Base-by-base conservation (phyloP, 2,797 vertebrate genomes). In the Otolemur crassicaudatus region DNA sequence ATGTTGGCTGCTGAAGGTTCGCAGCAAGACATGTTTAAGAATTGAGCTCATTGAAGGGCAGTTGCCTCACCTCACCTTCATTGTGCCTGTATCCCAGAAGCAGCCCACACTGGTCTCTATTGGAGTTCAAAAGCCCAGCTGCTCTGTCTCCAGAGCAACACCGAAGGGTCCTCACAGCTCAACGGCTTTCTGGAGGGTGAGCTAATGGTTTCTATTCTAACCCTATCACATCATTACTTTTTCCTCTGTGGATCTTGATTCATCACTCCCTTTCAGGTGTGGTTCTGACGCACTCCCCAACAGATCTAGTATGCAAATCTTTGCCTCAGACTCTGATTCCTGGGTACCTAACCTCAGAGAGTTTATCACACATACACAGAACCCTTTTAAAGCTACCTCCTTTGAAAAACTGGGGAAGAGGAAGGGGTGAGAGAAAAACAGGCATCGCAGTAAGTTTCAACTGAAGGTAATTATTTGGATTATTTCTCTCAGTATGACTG, bases 81-180 rank as follows among this genome's bases (percentile, higher is more conserved):
- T 1, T 34, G 12, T 63, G 5, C 0, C 5, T 53, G 1, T n/a
- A 56, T 82, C 14, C 69, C 34, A 79, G 17, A 5, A 8, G 3
- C 4, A n/a, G 29, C 0, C 0, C 6, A 7, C 16, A 25, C 49
- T 58, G 16, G 0, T 43, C n/a, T 29, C 6, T 37, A 0, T 16
- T 29, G 22, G 13, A 10, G 27, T 58, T 6, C 16, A 60, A 72
- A 88, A 56, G 19, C 4, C 14, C 4, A 89, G 11, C 11, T 23
- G 4, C 11, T 17, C 77, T 17, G 8, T n/a, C 7, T 58, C 20
- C 37, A 37, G 23, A 29, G 37, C n/a, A 40, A 34, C 2, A 56
- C 69, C 63, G 27, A 72, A 61, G 67, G 46, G 20, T 20, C 43
- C 49, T 1, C 58, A 11, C 2, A 49, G 7, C 11, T 69, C 56